phyloP scores from a whole-genome alignment of 2,797 vertebrate genomes.

The Gobio occitaniae region DNA sequence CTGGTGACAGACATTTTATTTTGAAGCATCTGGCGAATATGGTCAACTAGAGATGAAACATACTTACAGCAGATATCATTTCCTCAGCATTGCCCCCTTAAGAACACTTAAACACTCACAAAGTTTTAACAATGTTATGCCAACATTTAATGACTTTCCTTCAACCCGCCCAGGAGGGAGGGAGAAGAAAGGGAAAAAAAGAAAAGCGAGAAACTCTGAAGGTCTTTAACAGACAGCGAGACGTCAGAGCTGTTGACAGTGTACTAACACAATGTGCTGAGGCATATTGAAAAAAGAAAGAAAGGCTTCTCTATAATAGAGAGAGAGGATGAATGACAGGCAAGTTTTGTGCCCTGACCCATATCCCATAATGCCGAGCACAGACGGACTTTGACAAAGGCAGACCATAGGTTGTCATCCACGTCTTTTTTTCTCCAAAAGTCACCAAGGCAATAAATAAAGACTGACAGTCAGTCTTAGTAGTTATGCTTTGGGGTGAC shows the following conservation, averaged over 20 bases:
- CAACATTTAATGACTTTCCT: not conserved
- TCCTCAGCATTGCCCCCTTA: constrained; percentile 12
- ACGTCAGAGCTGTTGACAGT: constrained; percentile 17
- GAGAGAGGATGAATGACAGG: constrained; percentile 23
- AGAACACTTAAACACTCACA: constrained; percentile 22
- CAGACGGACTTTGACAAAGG: constrained; percentile 30
- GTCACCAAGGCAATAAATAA: constrained; percentile 40
- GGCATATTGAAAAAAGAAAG: not conserved
- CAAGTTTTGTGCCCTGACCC: constrained; percentile 37
- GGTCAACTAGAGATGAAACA: constrained; percentile 23
- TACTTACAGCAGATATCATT: not conserved
- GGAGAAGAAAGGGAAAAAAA: not conserved
- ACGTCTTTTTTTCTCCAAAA: constrained; percentile 14
- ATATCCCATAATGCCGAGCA: constrained; percentile 39
- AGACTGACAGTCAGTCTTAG: constrained; percentile 36
- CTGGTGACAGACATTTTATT: constrained; percentile 11
- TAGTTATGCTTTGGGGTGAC: not conserved
- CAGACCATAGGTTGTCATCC: constrained; percentile 37
- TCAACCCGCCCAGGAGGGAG: not conserved
- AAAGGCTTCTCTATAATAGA: not conserved
- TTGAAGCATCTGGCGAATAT: constrained; percentile 9
- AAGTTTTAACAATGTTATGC: constrained; percentile 10
- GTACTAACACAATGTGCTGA: constrained; percentile 17
- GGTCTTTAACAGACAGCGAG: constrained; percentile 21
- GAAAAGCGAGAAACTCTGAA: not conserved